phyloP scores from a whole-genome alignment of 2,797 vertebrate species.

The Mus spretus region DNA sequence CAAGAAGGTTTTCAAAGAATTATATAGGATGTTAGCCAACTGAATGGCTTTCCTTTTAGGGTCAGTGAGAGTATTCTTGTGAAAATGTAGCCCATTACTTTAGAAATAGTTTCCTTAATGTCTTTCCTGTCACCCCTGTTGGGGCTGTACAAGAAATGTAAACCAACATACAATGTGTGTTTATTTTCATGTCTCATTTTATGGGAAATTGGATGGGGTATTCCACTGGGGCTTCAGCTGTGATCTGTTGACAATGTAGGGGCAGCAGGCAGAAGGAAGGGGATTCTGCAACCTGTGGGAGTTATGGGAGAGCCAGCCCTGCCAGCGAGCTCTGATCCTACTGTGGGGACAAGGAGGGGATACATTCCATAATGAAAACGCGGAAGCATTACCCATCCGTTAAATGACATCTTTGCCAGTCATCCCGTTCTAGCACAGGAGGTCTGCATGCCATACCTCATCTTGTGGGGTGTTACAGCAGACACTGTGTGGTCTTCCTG shows the following conservation, averaged over 20 bases:
- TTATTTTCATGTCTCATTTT: conserved; percentile 82
- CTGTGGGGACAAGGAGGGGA: not conserved
- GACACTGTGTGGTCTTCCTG: conserved; percentile 79
- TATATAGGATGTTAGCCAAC: conserved; percentile 79
- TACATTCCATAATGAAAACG: not conserved
- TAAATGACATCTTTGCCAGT: conserved; percentile 39
- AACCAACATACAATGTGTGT: conserved; percentile 81
- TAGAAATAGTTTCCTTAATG: conserved; percentile 77
- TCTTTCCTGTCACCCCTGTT: conserved; percentile 76
- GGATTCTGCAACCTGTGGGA: conserved; percentile 45
- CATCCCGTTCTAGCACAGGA: conserved; percentile 30
- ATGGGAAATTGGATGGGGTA: conserved; percentile 85
- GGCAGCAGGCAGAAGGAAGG: conserved; percentile 46
- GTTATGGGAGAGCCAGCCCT: not conserved
- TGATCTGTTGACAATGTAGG: conserved; percentile 66
- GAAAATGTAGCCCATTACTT: conserved; percentile 78
- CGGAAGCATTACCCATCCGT: not conserved
- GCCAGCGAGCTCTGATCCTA: not conserved
- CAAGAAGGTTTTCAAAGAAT: conserved; percentile 77
- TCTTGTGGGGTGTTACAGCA: conserved; percentile 56
- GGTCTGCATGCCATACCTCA: conserved; percentile 56
- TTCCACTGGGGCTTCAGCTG: conserved; percentile 75
- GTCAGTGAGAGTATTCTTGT: conserved; percentile 78
- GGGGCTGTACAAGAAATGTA: conserved; percentile 79
- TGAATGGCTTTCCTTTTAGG: conserved; percentile 71